Conservation (phyloP, 1,140 invertebrate genomes). For the Drosophila pruinosa region DNA sequence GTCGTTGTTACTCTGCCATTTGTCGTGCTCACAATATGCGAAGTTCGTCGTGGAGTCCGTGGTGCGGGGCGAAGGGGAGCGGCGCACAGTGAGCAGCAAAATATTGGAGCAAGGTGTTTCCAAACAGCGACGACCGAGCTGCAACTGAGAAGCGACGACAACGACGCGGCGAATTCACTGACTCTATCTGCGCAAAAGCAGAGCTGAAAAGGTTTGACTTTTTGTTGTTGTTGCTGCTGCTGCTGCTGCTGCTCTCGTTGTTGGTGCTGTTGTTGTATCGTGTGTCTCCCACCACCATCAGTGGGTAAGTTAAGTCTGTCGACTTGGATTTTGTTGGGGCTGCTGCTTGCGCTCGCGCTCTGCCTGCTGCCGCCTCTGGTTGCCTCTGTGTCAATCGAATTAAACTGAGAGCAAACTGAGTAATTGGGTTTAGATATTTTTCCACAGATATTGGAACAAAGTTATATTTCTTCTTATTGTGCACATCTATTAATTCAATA, state of each 20-base stretch:
- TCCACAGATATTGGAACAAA: conserved; percentile 58
- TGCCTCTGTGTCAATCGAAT: conserved; percentile 60
- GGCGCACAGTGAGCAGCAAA: conserved; percentile 30
- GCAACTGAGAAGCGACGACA: conserved; percentile 43
- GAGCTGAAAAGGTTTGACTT: conserved; percentile 35
- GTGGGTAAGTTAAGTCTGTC: conserved; percentile 57
- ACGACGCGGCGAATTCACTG: conserved; percentile 57
- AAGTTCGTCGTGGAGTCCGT: conserved; percentile 13
- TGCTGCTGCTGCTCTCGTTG: conserved; percentile 23
- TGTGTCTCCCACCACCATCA: conserved; percentile 61
- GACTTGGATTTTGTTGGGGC: conserved; percentile 55
- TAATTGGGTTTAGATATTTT: conserved; percentile 81
- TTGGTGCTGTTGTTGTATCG: conserved; percentile 32
- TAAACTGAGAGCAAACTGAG: conserved; percentile 68
- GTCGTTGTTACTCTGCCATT: conserved; percentile 23
- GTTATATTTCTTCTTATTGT: conserved; percentile 50
- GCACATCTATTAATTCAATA: conserved; percentile 55
- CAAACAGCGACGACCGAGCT: conserved; percentile 54
- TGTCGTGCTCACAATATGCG: conserved; percentile 23
- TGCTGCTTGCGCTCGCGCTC: conserved; percentile 45
- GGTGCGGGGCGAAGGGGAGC: conserved; percentile 19
- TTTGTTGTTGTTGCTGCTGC: conserved; percentile 25
- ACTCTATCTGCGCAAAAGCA: conserved; percentile 68
- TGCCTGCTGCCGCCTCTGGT: conserved; percentile 44
- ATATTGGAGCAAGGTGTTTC: conserved; percentile 81